These are phyloP conservation scores for Lycophotia porphyrea DNA, from an alignment of 2,888 invertebrate species.

Conservation along the genomic window DNA sequence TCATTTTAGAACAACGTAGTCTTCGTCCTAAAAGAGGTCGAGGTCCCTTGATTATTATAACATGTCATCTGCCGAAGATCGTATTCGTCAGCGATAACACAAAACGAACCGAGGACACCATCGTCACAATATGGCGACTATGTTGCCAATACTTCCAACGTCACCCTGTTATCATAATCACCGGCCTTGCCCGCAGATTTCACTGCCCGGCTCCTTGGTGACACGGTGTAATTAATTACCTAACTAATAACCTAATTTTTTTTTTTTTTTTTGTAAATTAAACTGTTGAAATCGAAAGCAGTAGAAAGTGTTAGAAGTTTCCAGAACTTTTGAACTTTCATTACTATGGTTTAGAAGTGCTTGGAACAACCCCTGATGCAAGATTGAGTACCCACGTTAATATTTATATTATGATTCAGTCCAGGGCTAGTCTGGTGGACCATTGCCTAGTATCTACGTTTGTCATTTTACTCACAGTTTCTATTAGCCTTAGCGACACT, in stretches of 20 bases:
- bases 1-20: neutral
- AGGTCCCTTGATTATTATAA: neutral
- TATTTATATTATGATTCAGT: neutral
- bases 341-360: neutral
- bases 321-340: neutral
- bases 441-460: neutral
- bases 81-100: conserved; percentile 7
- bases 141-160: conserved; percentile 2
- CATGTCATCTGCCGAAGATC: neutral
- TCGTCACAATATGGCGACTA: neutral
- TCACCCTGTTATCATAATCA: conserved; percentile 23
- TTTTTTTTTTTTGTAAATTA: no score
- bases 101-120: conserved; percentile 17
- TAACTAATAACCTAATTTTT: no score
- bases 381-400: neutral
- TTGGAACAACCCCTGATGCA: neutral
- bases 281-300: conserved; percentile 26
- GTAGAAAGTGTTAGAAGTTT: neutral
- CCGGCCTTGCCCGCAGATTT: conserved; percentile 53
- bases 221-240: conserved; percentile 33
- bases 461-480: neutral
- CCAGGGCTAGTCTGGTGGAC: neutral
- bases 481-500: conserved; percentile 3
- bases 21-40: conserved; percentile 3
- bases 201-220: conserved; percentile 19